Percentiles rank a stretch among this genome's conserved stretches.
phyloP scores from a whole-genome alignment of 2,888 invertebrate species.

The Agrotis puta region DNA sequence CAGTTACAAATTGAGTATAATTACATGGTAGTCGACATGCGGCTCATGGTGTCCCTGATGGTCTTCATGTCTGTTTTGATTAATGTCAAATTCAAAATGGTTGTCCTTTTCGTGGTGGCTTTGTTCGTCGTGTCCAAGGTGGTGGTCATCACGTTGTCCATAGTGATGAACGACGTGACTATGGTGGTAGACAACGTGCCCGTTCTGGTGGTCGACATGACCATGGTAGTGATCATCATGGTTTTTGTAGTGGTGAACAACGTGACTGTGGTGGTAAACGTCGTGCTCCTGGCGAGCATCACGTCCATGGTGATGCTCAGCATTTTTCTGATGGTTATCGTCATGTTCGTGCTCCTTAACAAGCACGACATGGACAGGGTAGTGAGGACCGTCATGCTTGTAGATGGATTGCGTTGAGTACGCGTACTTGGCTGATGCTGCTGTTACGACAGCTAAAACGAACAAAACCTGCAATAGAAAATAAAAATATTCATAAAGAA shows the following conservation, averaged over 20 bases:
- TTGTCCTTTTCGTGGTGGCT: not conserved
- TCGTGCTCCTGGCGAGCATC: constrained; percentile 43
- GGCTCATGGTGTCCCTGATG: constrained; percentile 4
- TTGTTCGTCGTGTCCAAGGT: not conserved
- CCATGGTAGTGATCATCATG: constrained; percentile 53
- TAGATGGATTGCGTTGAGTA: constrained; percentile 71
- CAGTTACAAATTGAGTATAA: constrained; percentile 5
- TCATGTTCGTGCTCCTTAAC: constrained; percentile 26
- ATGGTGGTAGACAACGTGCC: constrained; percentile 21
- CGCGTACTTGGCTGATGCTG: constrained; percentile 32
- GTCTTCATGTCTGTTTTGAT: not conserved
- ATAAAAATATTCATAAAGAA: not conserved
- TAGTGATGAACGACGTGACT: not conserved
- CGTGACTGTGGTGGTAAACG: constrained; percentile 21
- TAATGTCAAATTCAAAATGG: not conserved
- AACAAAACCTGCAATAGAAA: constrained; percentile 23
- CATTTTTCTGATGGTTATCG: not conserved
- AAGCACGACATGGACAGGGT: constrained; percentile 41
- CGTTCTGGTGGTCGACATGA: constrained; percentile 76
- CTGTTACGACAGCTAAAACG: constrained; percentile 8
- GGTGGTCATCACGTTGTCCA: not conserved
- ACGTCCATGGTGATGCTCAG: constrained; percentile 24
- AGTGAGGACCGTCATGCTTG: constrained; percentile 65
- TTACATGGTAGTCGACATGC: constrained; percentile 61
- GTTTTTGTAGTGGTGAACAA: constrained; percentile 14